Conservation (phyloP, 2,797 vertebrate species). For the Hypotaenidia philippensis region DNA sequence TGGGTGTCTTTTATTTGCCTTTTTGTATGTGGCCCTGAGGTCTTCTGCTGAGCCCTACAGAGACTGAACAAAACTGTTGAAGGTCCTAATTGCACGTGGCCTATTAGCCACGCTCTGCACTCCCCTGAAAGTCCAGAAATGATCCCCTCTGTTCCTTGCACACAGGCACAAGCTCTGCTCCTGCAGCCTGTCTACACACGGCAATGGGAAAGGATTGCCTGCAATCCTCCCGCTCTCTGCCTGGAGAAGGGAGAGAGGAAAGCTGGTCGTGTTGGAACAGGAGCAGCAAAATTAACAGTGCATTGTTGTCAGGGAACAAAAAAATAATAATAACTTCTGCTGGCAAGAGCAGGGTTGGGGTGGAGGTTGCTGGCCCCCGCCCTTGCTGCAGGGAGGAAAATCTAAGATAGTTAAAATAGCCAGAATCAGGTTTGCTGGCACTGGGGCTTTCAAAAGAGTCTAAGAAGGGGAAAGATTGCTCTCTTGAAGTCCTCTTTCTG, state of each 20-base stretch:
- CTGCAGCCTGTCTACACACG: not conserved
- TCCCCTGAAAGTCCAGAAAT: not conserved
- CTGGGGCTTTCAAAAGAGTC: not conserved
- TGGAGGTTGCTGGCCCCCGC: constrained; percentile 67
- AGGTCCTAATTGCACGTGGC: not conserved
- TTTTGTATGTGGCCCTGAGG: not conserved
- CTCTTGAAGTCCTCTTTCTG: not conserved
- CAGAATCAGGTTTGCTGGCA: constrained; percentile 30
- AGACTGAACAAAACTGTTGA: not conserved
- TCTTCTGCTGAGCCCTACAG: not conserved
- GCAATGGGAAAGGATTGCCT: constrained; percentile 39
- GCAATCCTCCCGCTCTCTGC: constrained; percentile 4
- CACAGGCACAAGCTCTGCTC: not conserved
- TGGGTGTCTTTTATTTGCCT: not conserved
- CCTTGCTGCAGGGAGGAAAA: constrained; percentile 56
- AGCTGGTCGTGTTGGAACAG: constrained; percentile 67
- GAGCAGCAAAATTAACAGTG: constrained; percentile 53
- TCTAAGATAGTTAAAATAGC: constrained; percentile 61
- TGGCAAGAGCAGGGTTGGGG: constrained; percentile 35
- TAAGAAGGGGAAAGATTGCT: not conserved
- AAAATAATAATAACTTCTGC: constrained; percentile 47
- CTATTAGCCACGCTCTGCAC: not conserved
- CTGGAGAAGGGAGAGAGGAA: constrained; percentile 43
- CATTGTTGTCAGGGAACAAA: constrained; percentile 61
- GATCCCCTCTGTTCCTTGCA: not conserved